phyloP scores from a whole-genome alignment of 2,113 vertebrate genomes.

The Brachypteracias leptosomus region DNA sequence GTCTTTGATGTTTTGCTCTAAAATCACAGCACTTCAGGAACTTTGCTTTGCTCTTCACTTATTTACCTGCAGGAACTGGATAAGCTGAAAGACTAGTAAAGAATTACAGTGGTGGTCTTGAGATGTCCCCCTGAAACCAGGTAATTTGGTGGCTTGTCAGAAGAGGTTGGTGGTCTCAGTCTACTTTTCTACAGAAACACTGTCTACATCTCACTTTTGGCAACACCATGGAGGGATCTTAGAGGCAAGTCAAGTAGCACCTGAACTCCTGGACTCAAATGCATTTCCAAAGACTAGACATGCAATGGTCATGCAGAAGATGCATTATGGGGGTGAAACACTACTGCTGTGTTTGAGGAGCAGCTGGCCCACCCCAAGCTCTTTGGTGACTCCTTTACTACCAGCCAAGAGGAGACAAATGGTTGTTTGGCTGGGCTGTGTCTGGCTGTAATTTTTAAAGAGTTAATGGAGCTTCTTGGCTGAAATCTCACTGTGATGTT shows the following conservation, averaged over 20 bases:
- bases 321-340: not conserved
- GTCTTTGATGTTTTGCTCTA: not conserved
- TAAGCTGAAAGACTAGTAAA: not conserved
- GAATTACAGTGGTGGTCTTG: not conserved
- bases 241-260: not conserved
- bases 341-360: not conserved
- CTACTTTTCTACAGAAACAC: not conserved
- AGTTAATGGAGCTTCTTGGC: constrained; percentile 13
- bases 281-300: not conserved
- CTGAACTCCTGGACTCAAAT: not conserved
- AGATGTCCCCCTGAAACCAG: not conserved
- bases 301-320: not conserved
- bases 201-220: not conserved
- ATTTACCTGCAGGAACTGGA: not conserved
- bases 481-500: not conserved
- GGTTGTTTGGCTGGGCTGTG: not conserved
- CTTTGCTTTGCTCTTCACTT: not conserved
- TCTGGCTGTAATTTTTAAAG: not conserved
- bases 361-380: not conserved
- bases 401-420: not conserved
- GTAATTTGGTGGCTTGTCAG: not conserved
- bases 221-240: not conserved
- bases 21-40: not conserved
- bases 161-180: not conserved
- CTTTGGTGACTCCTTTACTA: not conserved